phyloP scores from a whole-genome alignment of 2,113 vertebrate genomes.

The Leucoraja erinaceus region DNA sequence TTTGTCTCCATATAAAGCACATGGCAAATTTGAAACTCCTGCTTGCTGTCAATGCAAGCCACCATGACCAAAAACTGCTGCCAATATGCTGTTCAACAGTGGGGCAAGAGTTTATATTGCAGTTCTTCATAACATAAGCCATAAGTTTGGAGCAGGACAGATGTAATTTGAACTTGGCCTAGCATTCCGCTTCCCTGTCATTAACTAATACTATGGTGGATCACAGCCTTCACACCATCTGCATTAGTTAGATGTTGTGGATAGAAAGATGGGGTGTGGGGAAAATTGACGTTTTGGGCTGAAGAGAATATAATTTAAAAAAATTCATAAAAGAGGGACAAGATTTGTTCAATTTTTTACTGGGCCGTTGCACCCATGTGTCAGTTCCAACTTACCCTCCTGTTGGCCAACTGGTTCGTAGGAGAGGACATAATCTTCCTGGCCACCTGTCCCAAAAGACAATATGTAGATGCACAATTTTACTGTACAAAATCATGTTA shows the following conservation, averaged over 20 bases:
- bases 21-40: neutral
- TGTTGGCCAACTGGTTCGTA: constrained; percentile 91
- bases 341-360: constrained; percentile 38
- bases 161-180: neutral
- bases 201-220: neutral
- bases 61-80: neutral
- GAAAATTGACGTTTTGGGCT: neutral
- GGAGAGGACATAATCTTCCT: constrained; percentile 89
- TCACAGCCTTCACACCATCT: neutral
- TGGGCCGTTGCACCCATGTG: neutral
- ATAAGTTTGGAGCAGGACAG: neutral
- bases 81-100: neutral
- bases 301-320: neutral
- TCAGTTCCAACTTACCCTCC: constrained; percentile 66
- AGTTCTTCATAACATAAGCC: neutral
- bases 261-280: neutral
- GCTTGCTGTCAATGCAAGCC: neutral
- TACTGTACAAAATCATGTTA: constrained; percentile 39
- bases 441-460: constrained; percentile 70
- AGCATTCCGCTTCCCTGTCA: neutral
- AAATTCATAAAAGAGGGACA: constrained; percentile 38
- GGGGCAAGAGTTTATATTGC: neutral
- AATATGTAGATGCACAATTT: constrained; percentile 20
- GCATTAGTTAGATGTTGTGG: neutral
- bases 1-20: neutral